These are phyloP conservation scores for Pelodytes ibericus DNA, from an alignment of 2,797 vertebrate genomes.

Conservation along the genomic window DNA sequence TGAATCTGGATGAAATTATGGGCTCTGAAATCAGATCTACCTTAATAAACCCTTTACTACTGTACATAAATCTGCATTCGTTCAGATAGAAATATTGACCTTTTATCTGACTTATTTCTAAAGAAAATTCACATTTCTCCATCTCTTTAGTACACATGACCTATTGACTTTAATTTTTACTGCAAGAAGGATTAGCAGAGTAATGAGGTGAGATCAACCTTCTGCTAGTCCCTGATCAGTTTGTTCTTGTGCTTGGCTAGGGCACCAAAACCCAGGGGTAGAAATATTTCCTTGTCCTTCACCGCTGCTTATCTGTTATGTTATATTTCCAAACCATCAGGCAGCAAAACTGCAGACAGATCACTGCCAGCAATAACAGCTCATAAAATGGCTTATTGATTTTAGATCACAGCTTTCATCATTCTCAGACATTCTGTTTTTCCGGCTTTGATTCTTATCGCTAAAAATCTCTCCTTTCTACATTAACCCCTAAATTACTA, in stretches of 20 bases:
- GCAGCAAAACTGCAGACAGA: conserved; percentile 55
- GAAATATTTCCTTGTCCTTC: conserved; percentile 45
- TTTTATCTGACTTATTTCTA: too few relatives aligned
- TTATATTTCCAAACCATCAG: conserved; percentile 56
- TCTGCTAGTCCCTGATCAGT: background rate
- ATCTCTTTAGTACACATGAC: background rate
- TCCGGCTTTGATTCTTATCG: conserved; percentile 54
- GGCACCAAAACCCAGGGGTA: conserved; percentile 40
- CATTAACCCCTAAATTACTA: conserved; percentile 41
- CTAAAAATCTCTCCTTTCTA: conserved; percentile 36
- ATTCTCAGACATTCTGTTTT: conserved; percentile 55
- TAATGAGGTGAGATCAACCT: background rate
- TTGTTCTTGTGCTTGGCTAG: conserved; percentile 34
- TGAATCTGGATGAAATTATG: too few relatives aligned
- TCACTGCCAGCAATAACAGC: conserved; percentile 57
- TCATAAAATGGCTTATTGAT: conserved; percentile 58
- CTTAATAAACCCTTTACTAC: too few relatives aligned
- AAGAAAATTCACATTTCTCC: too few relatives aligned
- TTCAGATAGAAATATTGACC: too few relatives aligned
- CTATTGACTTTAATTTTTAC: background rate
- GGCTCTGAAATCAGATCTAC: too few relatives aligned
- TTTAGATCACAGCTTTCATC: conserved; percentile 57
- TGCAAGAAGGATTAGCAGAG: background rate
- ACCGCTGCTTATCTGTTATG: conserved; percentile 52
- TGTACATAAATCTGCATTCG: too few relatives aligned